Evolutionary conservation across 2,797 vertebrate species (phyloP), one percentile per base, ranked within the genome.

Genomic region (Nannoperca obscura): DNA sequence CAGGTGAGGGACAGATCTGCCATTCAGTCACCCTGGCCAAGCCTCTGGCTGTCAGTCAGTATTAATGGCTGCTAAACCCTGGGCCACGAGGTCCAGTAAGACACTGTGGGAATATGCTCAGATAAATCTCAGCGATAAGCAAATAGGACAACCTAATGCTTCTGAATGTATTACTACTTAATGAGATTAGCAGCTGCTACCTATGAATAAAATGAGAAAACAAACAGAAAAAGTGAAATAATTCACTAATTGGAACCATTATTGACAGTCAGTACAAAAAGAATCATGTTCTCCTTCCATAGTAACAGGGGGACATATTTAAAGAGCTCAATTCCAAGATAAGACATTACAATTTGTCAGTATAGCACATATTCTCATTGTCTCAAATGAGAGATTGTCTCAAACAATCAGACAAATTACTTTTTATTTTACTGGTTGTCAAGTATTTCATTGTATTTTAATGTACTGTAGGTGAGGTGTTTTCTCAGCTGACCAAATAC

Each of bases 1-100:
- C 88, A 93, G 85, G 85, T 92, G 76, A 92, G 78, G 49, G 83
- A 89, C 86, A 88, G 78, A 69, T 81, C 74, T 80, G 40, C 73
- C 7, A 20, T 73, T 84, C 83, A 85, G 81, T 91, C 77, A 76
- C 7, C 68, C 59, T 67, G 62, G 52, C 50, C 65, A 79, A 77
- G 70, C 71, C 76, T 49, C 60, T 52, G 47, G 63, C 86, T 91
- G 91, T 92, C 93, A 93, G 46, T 90, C 87, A 83, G 82, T 40
- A 92, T 92, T 92, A 93, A 76, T 78, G 9, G 47, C 60, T 64
- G 67, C 61, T 86, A 82, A 88, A 79, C 47, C 80, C 66, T 79
- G 12, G 38, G 49, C 59, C 76, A 82, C 52, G 54, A 76, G 75
- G 78, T 79, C 68, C 73, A 78, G 40, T 86, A 74, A 83, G 84